Conservation (phyloP, 2,888 invertebrate genomes). For the Tinea semifulvella region DNA sequence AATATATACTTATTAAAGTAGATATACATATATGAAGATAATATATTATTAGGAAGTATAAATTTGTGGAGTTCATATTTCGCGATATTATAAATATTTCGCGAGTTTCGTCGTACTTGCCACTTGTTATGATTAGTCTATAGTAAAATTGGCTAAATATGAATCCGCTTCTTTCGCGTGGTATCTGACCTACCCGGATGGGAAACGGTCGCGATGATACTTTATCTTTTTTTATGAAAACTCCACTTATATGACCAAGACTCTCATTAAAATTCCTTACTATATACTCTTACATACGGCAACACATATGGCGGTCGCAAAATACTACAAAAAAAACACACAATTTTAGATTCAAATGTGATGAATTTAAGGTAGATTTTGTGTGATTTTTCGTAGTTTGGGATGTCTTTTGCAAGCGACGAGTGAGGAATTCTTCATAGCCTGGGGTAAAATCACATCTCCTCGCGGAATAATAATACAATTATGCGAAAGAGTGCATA, state of each 20-base stretch:
- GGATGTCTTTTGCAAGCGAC: slow-evolving; percentile 3
- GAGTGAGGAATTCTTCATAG: slow-evolving; percentile 12
- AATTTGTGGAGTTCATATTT: too few species aligned
- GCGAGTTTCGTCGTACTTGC: too few species aligned
- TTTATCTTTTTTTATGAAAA: slow-evolving; percentile 2
- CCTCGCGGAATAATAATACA: slow-evolving; percentile 12
- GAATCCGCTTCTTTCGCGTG: too few species aligned
- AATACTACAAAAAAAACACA: neutral
- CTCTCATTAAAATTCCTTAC: slow-evolving; percentile 14
- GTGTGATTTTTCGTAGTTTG: too few species aligned
- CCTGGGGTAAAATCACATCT: slow-evolving; percentile 13
- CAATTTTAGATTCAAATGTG: neutral
- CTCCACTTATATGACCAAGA: slow-evolving; percentile 10
- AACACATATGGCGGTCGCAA: neutral
- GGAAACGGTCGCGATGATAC: slow-evolving; percentile 5
- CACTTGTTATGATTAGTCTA: too few species aligned
- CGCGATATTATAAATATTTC: too few species aligned
- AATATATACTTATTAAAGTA: too few species aligned
- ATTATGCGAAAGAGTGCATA: slow-evolving; percentile 10
- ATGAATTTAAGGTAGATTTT: too few species aligned
- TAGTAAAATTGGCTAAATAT: too few species aligned
- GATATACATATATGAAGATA: too few species aligned
- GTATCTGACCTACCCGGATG: too few species aligned
- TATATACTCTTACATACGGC: neutral
- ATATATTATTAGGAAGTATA: too few species aligned